Percentiles rank a stretch among this genome's conserved stretches.
phyloP scores from a whole-genome alignment of 2,888 invertebrate genomes.

The Phalangium opilio region DNA sequence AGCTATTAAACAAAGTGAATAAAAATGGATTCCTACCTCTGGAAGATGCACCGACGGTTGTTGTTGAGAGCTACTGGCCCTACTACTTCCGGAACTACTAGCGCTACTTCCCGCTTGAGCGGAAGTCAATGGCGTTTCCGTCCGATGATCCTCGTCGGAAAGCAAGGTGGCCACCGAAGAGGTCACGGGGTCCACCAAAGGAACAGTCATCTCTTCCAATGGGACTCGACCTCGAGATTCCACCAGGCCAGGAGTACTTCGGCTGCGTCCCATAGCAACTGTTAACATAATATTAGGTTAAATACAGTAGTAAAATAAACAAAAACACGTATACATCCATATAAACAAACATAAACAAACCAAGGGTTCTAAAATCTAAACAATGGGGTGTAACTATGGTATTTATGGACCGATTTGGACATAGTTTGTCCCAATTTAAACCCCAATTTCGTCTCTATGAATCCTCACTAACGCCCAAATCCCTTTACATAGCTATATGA shows the following conservation, averaged over 20 bases:
- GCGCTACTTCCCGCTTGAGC: neutral
- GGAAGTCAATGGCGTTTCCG: neutral
- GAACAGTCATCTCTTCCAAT: slow-evolving; percentile 53
- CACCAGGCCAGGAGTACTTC: slow-evolving; percentile 87
- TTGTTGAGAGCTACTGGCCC: neutral
- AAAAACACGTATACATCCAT: too few species aligned
- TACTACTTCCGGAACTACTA: neutral
- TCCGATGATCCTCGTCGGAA: slow-evolving; percentile 5
- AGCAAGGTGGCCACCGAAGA: slow-evolving; percentile 13
- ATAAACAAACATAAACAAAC: too few species aligned
- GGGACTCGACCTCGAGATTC: slow-evolving; percentile 81
- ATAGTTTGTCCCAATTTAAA: too few species aligned
- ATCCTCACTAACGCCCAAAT: too few species aligned
- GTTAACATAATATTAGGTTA: slow-evolving; percentile 23
- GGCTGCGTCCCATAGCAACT: slow-evolving; percentile 90
- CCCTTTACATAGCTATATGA: too few species aligned
- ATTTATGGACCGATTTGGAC: too few species aligned
- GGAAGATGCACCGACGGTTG: neutral
- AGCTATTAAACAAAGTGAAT: too few species aligned
- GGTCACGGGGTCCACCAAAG: slow-evolving; percentile 9
- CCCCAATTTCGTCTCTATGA: too few species aligned
- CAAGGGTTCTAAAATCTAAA: too few species aligned
- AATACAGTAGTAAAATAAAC: too few species aligned
- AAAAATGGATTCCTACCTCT: too few species aligned
- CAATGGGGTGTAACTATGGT: too few species aligned